These are phyloP conservation scores for Gortyna flavago DNA, from an alignment of 2,888 invertebrate genomes.

Conservation along the genomic window DNA sequence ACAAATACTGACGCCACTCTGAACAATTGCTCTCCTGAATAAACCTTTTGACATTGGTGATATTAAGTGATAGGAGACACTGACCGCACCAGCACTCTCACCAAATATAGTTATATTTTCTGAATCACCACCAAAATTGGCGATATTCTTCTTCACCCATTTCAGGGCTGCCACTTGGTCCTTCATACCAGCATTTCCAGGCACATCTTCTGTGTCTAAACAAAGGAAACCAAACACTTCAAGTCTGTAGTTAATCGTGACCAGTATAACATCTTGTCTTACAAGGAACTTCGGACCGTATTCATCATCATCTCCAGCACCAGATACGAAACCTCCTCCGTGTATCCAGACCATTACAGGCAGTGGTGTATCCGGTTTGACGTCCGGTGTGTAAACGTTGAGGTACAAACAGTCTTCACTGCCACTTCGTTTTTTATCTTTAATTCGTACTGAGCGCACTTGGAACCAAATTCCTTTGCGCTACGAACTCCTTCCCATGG, in stretches of 20 bases:
- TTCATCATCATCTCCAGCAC: slow-evolving; percentile 73
- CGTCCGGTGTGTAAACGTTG: slow-evolving; percentile 77
- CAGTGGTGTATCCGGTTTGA: slow-evolving; percentile 62
- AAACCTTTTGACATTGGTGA: slow-evolving; percentile 80
- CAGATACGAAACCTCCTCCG: slow-evolving; percentile 74
- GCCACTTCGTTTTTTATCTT: slow-evolving; percentile 65
- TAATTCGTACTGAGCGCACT: slow-evolving; percentile 72
- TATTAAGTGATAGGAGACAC: slow-evolving; percentile 72
- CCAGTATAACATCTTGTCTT: slow-evolving; percentile 73
- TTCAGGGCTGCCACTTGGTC: slow-evolving; percentile 77
- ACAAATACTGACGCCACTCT: slow-evolving; percentile 91
- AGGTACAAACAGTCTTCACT: slow-evolving; percentile 80
- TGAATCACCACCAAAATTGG: slow-evolving; percentile 74
- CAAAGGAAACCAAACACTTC: slow-evolving; percentile 78
- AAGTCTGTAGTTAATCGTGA: slow-evolving; percentile 80
- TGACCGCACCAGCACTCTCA: slow-evolving; percentile 76
- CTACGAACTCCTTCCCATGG: slow-evolving; percentile 77
- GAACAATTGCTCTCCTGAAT: slow-evolving; percentile 89
- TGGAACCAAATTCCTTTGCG: slow-evolving; percentile 73
- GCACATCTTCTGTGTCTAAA: slow-evolving; percentile 74
- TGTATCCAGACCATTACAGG: slow-evolving; percentile 81
- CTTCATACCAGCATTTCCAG: slow-evolving; percentile 80
- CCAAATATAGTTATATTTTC: slow-evolving; percentile 75
- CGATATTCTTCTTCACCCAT: slow-evolving; percentile 76
- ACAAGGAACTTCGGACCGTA: slow-evolving; percentile 78